Conservation (phyloP, 2,113 vertebrate species). For the Gymnarchus niloticus region DNA sequence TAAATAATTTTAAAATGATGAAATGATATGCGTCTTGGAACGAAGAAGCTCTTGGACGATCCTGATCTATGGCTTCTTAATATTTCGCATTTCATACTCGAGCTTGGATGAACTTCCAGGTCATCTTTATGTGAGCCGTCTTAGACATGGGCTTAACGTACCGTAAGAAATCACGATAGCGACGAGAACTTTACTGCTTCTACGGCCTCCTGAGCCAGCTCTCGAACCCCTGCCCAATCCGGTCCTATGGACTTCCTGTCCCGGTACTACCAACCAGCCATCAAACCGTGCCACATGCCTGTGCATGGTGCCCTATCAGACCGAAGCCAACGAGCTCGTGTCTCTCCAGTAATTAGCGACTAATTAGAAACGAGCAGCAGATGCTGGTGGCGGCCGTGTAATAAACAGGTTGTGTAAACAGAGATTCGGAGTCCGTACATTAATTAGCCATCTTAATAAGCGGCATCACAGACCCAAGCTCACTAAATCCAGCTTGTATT, state of each 20-base stretch:
- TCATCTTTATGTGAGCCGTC: not conserved
- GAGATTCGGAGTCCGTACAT: constrained; percentile 88
- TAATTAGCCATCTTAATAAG: constrained; percentile 76
- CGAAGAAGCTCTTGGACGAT: too few species aligned
- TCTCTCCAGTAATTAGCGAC: constrained; percentile 85
- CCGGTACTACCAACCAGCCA: not conserved
- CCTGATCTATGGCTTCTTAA: not conserved
- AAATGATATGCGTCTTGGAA: too few species aligned
- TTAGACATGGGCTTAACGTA: not conserved
- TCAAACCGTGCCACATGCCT: constrained; percentile 71
- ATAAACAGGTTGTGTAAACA: constrained; percentile 92
- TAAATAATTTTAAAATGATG: too few species aligned
- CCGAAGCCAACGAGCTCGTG: constrained; percentile 70
- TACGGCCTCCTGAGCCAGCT: not conserved
- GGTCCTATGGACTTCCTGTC: not conserved
- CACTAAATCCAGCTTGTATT: not conserved
- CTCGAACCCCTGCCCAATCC: not conserved
- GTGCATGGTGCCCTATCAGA: constrained; percentile 78
- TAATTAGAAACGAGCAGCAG: constrained; percentile 93
- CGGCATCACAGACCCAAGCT: constrained; percentile 54
- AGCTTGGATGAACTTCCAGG: not conserved
- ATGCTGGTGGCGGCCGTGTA: constrained; percentile 82
- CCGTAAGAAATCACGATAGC: not conserved
- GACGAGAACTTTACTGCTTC: not conserved
- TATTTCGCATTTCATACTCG: not conserved